These are phyloP conservation scores for Nomada hirtipes DNA, from an alignment of 2,888 invertebrate species.

Conservation along the genomic window DNA sequence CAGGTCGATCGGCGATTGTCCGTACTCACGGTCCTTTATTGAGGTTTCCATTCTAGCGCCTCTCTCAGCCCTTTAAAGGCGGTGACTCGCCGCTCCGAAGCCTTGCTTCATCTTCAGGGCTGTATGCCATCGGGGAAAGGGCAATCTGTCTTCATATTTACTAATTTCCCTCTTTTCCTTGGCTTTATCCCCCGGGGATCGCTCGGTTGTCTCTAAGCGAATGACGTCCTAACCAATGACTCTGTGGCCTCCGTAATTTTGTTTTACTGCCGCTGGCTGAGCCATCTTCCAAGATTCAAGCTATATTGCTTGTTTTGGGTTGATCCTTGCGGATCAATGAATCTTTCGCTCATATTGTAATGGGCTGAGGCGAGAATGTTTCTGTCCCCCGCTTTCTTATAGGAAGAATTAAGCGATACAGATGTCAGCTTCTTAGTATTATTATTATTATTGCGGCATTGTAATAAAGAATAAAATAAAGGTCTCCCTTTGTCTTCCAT, in stretches of 20 bases:
- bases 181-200: not conserved
- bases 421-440: too few species aligned
- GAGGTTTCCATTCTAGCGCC: conserved; percentile 40
- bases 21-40: conserved; percentile 18
- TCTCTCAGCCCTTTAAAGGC: conserved; percentile 55
- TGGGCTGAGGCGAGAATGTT: too few species aligned
- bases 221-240: conserved; percentile 6
- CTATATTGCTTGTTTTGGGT: too few species aligned
- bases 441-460: too few species aligned
- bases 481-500: too few species aligned
- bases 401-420: too few species aligned
- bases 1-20: conserved; percentile 18
- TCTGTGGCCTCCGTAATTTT: conserved; percentile 2
- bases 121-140: conserved; percentile 1
- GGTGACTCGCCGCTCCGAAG: conserved; percentile 50
- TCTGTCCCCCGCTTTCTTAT: too few species aligned
- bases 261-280: not conserved
- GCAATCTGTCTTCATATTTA: conserved; percentile 48
- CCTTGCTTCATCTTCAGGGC: conserved; percentile 28
- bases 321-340: too few species aligned
- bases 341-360: too few species aligned
- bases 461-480: too few species aligned
- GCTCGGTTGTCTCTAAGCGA: not conserved
- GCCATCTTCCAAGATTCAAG: not conserved
- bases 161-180: conserved; percentile 31